Evolutionary conservation across 2,113 vertebrate genomes (phyloP).

Genomic region (Trichechus manatus): DNA sequence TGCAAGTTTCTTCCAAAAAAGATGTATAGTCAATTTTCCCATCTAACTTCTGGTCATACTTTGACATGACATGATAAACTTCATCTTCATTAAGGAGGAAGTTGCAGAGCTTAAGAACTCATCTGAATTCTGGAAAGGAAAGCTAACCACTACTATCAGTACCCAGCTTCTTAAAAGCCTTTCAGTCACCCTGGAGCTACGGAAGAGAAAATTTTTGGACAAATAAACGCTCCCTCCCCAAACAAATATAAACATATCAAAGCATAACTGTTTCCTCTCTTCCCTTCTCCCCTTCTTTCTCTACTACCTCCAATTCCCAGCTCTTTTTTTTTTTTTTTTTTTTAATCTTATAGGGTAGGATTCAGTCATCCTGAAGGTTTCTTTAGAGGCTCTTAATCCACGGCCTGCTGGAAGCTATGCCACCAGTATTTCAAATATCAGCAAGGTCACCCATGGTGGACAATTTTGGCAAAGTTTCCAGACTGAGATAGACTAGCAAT

Average conservation of each 20-base stretch:
- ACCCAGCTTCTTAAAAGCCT: conserved; percentile 70
- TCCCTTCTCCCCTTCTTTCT: not conserved
- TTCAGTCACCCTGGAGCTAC: conserved; percentile 65
- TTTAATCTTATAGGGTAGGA: not conserved
- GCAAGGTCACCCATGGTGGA: too few species aligned
- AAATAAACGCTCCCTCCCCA: not conserved
- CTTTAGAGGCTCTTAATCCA: not conserved
- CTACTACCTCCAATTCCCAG: not conserved
- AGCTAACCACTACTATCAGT: conserved; percentile 55
- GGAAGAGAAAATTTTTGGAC: conserved; percentile 35
- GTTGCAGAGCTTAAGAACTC: not conserved
- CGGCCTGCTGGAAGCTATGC: too few species aligned
- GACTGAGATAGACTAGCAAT: too few species aligned
- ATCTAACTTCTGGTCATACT: not conserved
- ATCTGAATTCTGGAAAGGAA: conserved; percentile 70
- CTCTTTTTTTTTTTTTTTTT: not conserved
- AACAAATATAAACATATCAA: not conserved
- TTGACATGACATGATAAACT: not conserved
- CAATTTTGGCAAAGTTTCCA: too few species aligned
- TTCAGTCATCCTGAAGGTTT: not conserved
- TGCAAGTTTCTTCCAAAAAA: conserved; percentile 21
- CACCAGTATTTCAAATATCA: too few species aligned
- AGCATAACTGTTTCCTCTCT: not conserved
- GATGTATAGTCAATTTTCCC: not conserved
- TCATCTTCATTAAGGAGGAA: not conserved